Percentiles rank a stretch among this genome's conserved stretches.
Evolutionary conservation across 2,888 invertebrate genomes (phyloP).

Genomic region (Apotomis betuletana): DNA sequence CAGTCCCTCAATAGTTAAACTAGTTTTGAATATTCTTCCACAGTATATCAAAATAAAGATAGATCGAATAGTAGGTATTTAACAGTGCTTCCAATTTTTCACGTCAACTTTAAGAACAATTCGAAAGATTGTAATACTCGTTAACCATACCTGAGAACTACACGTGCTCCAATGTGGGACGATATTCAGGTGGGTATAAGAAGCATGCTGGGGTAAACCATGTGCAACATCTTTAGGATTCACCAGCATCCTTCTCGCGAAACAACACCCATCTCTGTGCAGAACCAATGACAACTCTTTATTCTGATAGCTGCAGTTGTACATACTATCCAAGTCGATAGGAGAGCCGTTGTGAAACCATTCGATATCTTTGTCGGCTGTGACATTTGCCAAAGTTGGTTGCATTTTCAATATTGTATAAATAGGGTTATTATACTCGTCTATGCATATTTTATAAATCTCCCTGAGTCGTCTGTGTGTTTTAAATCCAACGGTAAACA

Average conservation of each 20-base stretch:
- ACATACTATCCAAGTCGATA: slow-evolving; percentile 52
- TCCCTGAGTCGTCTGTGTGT: slow-evolving; percentile 43
- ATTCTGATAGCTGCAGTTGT: slow-evolving; percentile 54
- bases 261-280: slow-evolving; percentile 56
- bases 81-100: too few relatives aligned
- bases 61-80: too few relatives aligned
- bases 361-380: slow-evolving; percentile 31
- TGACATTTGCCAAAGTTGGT: slow-evolving; percentile 45
- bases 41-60: too few relatives aligned
- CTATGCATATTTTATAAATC: slow-evolving; percentile 60
- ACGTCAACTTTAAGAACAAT: too few relatives aligned
- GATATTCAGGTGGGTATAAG: slow-evolving; percentile 59
- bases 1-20: too few relatives aligned
- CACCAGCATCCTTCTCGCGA: slow-evolving; percentile 58
- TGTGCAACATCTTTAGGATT: slow-evolving; percentile 57
- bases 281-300: slow-evolving; percentile 45
- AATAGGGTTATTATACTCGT: slow-evolving; percentile 49
- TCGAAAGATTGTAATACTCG: too few relatives aligned
- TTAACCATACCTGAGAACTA: slow-evolving; percentile 50
- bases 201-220: slow-evolving; percentile 56
- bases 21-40: too few relatives aligned
- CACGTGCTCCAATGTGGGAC: slow-evolving; percentile 66
- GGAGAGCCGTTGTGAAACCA: slow-evolving; percentile 50
- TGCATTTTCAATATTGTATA: slow-evolving; percentile 52
- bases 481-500: slow-evolving; percentile 53